A percentile compares a stretch with the other conserved stretches of the same genome.
Conservation (phyloP, 2,113 vertebrate genomes). For the Apteryx mantelli region DNA sequence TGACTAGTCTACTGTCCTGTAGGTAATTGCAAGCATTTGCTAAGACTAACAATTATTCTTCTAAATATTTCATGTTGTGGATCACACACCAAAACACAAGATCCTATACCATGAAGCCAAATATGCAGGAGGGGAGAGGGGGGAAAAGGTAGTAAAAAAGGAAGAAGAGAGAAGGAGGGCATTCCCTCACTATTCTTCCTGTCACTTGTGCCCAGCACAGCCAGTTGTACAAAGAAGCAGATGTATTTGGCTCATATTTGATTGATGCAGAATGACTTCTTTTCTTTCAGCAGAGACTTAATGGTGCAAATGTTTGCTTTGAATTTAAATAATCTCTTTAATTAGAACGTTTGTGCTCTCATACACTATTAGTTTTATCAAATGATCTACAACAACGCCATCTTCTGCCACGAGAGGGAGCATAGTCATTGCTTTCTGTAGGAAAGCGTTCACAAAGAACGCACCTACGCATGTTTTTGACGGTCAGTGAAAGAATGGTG, state of each 20-base stretch:
- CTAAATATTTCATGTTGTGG: not conserved
- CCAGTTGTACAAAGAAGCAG: not conserved
- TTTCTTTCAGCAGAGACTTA: not conserved
- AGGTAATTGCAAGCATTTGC: not conserved
- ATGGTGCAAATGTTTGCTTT: not conserved
- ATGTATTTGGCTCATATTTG: not conserved
- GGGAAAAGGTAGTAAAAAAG: not conserved
- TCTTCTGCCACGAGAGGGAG: not conserved
- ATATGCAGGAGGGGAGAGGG: rapidly evolving
- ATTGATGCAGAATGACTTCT: not conserved
- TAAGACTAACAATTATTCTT: not conserved
- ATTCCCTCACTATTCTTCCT: not conserved
- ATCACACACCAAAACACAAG: not conserved
- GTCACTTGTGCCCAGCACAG: not conserved
- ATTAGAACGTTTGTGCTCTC: not conserved
- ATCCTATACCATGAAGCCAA: not conserved
- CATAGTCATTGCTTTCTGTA: not conserved
- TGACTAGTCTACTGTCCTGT: not conserved
- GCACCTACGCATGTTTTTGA: not conserved
- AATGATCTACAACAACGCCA: rapidly evolving
- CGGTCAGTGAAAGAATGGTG: not conserved
- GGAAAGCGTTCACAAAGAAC: not conserved
- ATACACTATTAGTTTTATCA: not conserved
- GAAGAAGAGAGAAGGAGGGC: not conserved
- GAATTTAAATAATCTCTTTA: not conserved